Evolutionary conservation across 2,113 vertebrate species (phyloP).

Genomic region (Otus sunia): DNA sequence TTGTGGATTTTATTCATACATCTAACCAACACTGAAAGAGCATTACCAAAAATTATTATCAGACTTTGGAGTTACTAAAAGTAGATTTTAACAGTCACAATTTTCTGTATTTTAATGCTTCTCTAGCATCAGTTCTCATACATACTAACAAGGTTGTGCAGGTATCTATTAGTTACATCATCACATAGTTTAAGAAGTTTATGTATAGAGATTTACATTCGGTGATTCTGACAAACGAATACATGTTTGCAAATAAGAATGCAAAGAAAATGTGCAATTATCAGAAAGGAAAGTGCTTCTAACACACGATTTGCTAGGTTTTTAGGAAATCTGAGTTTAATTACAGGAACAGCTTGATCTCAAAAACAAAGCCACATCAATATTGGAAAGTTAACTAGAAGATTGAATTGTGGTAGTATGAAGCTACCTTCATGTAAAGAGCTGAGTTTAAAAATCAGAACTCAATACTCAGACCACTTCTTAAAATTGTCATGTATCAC

Average conservation of each 20-base stretch:
- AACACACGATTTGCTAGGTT: background rate
- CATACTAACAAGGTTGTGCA: background rate
- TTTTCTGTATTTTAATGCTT: background rate
- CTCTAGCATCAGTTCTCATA: background rate
- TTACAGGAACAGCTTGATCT: background rate
- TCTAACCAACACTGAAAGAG: background rate
- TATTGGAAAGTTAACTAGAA: background rate
- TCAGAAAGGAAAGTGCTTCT: background rate
- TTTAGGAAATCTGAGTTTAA: background rate
- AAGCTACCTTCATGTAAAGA: background rate
- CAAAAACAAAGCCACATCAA: background rate
- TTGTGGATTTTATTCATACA: background rate
- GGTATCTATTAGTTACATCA: background rate
- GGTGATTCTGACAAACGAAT: background rate
- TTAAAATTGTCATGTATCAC: background rate
- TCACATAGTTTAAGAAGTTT: background rate
- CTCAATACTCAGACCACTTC: background rate
- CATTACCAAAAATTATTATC: background rate
- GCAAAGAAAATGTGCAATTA: background rate
- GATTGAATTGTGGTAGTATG: background rate
- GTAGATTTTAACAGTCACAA: background rate
- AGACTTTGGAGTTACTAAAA: background rate
- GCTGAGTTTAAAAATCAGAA: background rate
- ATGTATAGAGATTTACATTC: background rate
- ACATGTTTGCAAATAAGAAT: background rate